phyloP scores from a whole-genome alignment of 2,113 vertebrate genomes.

The Cervus canadensis region DNA sequence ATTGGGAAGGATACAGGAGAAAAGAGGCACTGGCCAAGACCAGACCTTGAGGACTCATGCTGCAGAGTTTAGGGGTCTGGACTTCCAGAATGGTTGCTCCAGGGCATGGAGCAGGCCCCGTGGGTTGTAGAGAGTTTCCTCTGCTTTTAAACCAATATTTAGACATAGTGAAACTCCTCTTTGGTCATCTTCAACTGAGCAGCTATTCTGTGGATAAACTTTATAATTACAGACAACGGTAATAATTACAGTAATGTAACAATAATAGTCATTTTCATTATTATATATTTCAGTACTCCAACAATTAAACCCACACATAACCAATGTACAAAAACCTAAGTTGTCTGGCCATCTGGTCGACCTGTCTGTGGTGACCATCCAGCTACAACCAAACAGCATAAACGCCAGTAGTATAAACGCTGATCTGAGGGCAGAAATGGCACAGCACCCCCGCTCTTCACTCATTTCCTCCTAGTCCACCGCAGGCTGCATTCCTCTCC shows the following conservation, averaged over 20 bases:
- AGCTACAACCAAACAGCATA: no score
- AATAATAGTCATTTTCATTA: not conserved
- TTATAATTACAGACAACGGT: not conserved
- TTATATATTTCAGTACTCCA: not conserved
- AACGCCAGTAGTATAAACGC: no score
- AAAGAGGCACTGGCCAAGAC: not conserved
- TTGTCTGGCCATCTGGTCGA: no score
- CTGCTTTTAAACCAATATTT: not conserved
- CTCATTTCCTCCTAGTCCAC: no score
- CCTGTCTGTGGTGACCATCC: no score
- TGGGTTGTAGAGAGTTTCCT: not conserved
- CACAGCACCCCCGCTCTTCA: no score
- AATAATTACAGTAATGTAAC: not conserved
- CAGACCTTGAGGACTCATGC: not conserved
- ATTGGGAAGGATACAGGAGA: not conserved
- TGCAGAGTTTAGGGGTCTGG: not conserved
- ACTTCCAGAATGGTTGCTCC: not conserved
- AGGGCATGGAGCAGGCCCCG: rapidly evolving
- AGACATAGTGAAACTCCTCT: not conserved
- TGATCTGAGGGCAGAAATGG: no score
- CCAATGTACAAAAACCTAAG: no score
- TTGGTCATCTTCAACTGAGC: not conserved
- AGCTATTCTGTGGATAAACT: not conserved
- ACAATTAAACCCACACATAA: no score
- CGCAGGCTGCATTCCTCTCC: no score